phyloP scores from a whole-genome alignment of 2,797 vertebrate genomes.

The Bovichtus diacanthus region DNA sequence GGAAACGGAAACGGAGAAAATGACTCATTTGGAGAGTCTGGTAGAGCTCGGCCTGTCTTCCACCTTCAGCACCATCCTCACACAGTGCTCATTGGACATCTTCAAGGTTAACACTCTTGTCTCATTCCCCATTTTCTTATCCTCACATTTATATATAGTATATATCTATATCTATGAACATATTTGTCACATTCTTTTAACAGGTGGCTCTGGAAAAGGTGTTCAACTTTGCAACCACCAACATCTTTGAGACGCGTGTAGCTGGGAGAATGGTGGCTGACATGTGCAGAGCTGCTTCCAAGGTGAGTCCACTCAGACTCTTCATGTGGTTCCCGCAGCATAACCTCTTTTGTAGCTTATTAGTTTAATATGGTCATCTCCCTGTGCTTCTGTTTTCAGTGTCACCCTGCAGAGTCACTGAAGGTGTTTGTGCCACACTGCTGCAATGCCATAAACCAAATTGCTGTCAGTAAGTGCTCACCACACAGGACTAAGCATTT shows the following conservation, averaged over 20 bases:
- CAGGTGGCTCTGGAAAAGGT: slow-evolving; percentile 97
- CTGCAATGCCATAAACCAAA: slow-evolving; percentile 93
- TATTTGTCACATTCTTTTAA: slow-evolving; percentile 7
- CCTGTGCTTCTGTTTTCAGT: slow-evolving; percentile 81
- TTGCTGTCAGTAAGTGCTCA: slow-evolving; percentile 92
- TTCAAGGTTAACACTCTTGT: slow-evolving; percentile 87
- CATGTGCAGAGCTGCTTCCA: slow-evolving; percentile 96
- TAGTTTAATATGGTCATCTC: slow-evolving; percentile 3
- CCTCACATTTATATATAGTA: not conserved
- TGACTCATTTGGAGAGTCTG: slow-evolving; percentile 97
- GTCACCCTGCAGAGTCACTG: slow-evolving; percentile 93
- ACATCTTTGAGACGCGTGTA: slow-evolving; percentile 98
- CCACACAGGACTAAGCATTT: not conserved
- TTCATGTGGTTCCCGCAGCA: not conserved
- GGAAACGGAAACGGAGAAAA: slow-evolving; percentile 98
- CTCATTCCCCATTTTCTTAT: not conserved
- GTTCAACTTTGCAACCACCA: slow-evolving; percentile 96
- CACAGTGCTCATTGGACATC: slow-evolving; percentile 96
- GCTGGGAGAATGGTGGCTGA: slow-evolving; percentile 97
- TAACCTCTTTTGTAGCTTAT: not conserved
- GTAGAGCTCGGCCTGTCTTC: slow-evolving; percentile 97
- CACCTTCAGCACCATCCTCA: slow-evolving; percentile 97
- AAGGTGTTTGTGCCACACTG: slow-evolving; percentile 97
- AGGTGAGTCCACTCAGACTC: slow-evolving; percentile 80
- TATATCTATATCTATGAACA: not conserved